A percentile compares a stretch with the other conserved stretches of the same genome.
These are phyloP conservation scores for Macropis europaea DNA, from an alignment of 2,888 invertebrate genomes.

Conservation along the genomic window DNA sequence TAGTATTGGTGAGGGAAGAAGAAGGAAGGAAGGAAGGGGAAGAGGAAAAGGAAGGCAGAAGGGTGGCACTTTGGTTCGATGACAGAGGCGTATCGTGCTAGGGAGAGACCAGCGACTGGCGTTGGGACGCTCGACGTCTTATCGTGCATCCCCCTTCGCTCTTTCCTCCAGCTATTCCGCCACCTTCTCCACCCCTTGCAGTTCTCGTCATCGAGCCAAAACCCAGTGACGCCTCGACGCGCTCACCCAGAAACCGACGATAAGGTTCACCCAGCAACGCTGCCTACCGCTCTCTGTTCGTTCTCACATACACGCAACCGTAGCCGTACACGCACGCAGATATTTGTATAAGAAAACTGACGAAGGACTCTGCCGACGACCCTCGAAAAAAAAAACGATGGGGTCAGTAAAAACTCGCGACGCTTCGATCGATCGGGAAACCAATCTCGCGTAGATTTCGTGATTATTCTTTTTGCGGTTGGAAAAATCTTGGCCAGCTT, in stretches of 20 bases:
- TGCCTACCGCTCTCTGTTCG: constrained; percentile 52
- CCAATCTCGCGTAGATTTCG: not conserved
- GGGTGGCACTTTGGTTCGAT: constrained; percentile 58
- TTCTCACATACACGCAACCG: constrained; percentile 41
- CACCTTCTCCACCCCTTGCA: constrained; percentile 49
- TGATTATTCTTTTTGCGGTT: not conserved
- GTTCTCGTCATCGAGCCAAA: constrained; percentile 69
- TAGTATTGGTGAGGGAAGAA: constrained; percentile 10
- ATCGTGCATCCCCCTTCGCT: constrained; percentile 67
- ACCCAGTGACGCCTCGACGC: constrained; percentile 77
- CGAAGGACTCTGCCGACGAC: constrained; percentile 28
- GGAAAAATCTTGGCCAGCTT: too few relatives aligned
- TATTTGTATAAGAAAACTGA: constrained; percentile 58
- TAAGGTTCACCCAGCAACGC: constrained; percentile 77
- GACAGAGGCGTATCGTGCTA: constrained; percentile 61
- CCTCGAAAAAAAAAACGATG: constrained; percentile 23
- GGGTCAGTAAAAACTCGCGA: constrained; percentile 37
- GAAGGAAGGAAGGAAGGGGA: constrained; percentile 11
- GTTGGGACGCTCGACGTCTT: constrained; percentile 72
- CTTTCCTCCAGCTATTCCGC: constrained; percentile 49
- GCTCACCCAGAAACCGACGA: constrained; percentile 79
- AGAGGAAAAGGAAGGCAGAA: constrained; percentile 28
- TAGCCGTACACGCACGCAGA: constrained; percentile 28
- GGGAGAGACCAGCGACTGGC: constrained; percentile 65
- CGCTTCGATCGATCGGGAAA: constrained; percentile 10